Base-by-base conservation (phyloP, 2,113 vertebrate species). In the Leucopternis melanops region DNA sequence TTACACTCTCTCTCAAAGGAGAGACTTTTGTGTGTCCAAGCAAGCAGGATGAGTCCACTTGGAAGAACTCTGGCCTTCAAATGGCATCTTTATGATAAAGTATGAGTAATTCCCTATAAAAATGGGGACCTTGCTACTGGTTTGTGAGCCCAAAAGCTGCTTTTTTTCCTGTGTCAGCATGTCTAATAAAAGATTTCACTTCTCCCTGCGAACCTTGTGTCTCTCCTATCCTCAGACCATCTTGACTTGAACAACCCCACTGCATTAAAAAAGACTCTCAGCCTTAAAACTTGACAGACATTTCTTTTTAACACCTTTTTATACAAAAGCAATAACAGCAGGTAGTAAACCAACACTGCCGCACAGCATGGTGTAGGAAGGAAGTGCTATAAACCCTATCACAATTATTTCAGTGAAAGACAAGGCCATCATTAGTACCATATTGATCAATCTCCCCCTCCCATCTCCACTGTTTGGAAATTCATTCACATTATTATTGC, bases 281-380 rank as follows among this genome's bases (percentile, higher is more conserved):
- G 79, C 44, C 95, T 96, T 95, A 94, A 91, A 97, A 97, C 71
- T 91, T 95, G 93, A 94, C 94, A 97, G 91, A 95, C 86, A 7
- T 90, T 95, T 94, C 93, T 95, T 95, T 97, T 94, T 96, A 95
- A 92, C 94, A 94, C 92, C 84, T 96, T 96, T 93, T 93, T 85
- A 83, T 82, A 94, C 90, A 95, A 95, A 97, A 95, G 93, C 86
- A 96, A 11, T 86, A 94, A 83, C 95, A 95, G 94, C 96, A 96
- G 94, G 96, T 92, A 96, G 95, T 96, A 94, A 97, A 92, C 54
- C 94, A 94, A 81, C 95, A 58, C 79, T 87, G 81, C 44, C 3
- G 32, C 96, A 82, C 95, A 97, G 95, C 93, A 32, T 90, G 93
- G 78, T 79, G 69, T 82, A 84, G 91, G 95, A 96, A 95, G 94